Percentiles rank a stretch among this genome's conserved stretches.
Conservation (phyloP, 2,113 vertebrate species). For the Saguinus imperator region DNA sequence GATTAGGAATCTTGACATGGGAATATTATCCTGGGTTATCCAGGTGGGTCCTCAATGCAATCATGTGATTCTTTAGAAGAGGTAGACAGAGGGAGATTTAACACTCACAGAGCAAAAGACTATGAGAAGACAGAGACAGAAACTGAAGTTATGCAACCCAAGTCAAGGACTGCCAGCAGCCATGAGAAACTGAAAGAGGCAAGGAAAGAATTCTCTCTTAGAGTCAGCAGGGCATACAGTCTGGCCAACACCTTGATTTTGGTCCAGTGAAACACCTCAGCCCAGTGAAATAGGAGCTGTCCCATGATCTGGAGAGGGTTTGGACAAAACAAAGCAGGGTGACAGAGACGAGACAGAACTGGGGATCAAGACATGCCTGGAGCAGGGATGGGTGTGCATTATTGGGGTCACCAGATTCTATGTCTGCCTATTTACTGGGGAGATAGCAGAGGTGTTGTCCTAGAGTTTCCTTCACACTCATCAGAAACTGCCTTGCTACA, state of each 20-base stretch:
- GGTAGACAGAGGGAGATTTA: not conserved
- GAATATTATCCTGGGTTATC: not conserved
- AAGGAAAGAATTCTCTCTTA: not conserved
- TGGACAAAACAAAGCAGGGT: not conserved
- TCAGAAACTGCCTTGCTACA: not conserved
- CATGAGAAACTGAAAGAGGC: not conserved
- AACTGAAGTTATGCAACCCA: not conserved
- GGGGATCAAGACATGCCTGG: not conserved
- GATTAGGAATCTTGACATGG: not conserved
- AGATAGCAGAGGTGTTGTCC: not conserved
- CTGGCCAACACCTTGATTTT: not conserved
- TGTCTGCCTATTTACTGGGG: not conserved
- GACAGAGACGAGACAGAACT: not conserved
- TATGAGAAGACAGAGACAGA: not conserved
- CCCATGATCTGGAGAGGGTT: not conserved
- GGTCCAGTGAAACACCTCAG: not conserved
- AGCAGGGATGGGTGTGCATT: not conserved
- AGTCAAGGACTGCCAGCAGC: not conserved
- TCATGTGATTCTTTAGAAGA: not conserved
- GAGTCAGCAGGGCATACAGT: not conserved
- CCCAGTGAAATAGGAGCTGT: not conserved
- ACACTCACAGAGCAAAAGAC: not conserved
- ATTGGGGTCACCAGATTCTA: not conserved
- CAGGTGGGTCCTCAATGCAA: not conserved
- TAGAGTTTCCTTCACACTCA: not conserved